Evolutionary conservation across 2,888 invertebrate genomes (phyloP).

Genomic region (Eurytoma californica): DNA sequence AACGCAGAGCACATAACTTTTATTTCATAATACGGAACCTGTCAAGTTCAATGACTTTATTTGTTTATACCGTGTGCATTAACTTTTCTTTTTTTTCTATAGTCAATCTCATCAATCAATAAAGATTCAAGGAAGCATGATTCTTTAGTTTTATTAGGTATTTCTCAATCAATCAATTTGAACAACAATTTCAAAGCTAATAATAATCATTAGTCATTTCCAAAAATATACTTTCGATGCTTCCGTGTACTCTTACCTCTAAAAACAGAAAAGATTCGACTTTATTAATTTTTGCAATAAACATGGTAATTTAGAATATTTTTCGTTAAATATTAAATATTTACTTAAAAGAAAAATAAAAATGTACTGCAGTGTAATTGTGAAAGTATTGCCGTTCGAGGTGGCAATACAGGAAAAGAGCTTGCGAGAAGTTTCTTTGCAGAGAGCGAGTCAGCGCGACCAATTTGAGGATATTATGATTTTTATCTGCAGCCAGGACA

Average conservation of each 20-base stretch:
- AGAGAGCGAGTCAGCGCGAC: background rate
- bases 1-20: background rate
- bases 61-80: background rate
- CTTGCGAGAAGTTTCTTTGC: background rate
- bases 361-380: background rate
- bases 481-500: conserved; percentile 30
- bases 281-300: too few species aligned
- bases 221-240: too few species aligned
- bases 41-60: background rate
- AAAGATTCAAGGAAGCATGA: background rate
- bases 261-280: too few species aligned
- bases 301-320: background rate
- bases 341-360: background rate
- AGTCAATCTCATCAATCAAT: background rate
- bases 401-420: background rate
- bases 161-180: background rate
- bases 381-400: conserved; percentile 9
- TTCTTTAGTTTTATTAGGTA: background rate
- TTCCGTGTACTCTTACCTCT: too few species aligned
- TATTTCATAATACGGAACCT: background rate
- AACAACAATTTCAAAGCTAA: too few species aligned
- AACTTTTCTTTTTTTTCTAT: background rate
- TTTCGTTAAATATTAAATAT: background rate
- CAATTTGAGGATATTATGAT: conserved; percentile 43
- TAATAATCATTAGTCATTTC: too few species aligned